Base-by-base conservation (phyloP, 2,113 vertebrate species). In the Saccopteryx leptura region DNA sequence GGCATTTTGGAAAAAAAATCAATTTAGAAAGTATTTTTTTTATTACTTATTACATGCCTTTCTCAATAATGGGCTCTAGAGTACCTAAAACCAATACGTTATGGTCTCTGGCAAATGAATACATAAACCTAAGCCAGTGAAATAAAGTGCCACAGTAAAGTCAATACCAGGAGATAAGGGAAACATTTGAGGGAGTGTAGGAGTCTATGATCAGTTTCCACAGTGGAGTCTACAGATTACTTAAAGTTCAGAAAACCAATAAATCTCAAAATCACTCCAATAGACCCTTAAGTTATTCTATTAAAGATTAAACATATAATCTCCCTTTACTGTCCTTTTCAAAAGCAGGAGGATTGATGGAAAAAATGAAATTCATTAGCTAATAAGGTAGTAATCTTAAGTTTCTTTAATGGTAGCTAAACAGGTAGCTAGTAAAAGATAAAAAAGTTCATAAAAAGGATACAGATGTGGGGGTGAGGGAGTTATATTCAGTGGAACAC, bases 211-310 rank as follows among this genome's bases (percentile, higher is more conserved):
- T 52, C 31, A 79, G 18, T 88, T 88, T 95, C n/a, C 13, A 94
- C n/a, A 89, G 4, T 63, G 58, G 46, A 78, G 18, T 88, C 68
- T 58, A 89, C 0, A 46, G 58, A 86, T 80, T 91, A 87, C 65
- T 95, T 83, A 69, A 91, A 91, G 69, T 72, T 97, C 66, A 78
- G 24, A 71, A 85, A 96, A 92, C 63, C 7, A 88, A 21, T 1
- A 60, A 8, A 33, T 19, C 7, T 66, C 63, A 63, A 90, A 85
- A 85, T 71, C 31, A 91, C n/a, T 61, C 17, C 31, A 79, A 23
- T 46, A 72, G 21, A 72, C 8, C 3, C 14, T 78, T 82, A 74
- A 1, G 56, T 60, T 80, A 74, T 66, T 5, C 4, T 63, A 69
- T 76, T 85, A 69, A 48, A 93, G 4, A 85, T 52, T 61, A 50